Evolutionary conservation across 2,797 vertebrate genomes (phyloP).

Genomic region (Ceryle rudis): DNA sequence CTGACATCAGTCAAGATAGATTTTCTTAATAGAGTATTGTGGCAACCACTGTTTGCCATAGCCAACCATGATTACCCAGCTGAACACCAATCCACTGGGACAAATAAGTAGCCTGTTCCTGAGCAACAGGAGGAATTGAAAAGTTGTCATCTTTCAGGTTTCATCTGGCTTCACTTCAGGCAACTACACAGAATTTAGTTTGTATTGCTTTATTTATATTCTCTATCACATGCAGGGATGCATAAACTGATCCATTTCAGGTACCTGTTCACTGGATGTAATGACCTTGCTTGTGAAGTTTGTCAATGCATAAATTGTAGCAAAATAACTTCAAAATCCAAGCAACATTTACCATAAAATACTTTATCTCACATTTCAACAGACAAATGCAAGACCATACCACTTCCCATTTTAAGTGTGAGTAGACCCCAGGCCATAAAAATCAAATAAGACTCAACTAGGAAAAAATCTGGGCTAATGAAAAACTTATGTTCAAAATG

Average conservation of each 20-base stretch:
- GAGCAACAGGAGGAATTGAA: neutral
- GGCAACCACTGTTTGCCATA: neutral
- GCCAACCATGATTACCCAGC: neutral
- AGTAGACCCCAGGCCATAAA: neutral
- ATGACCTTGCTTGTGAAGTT: neutral
- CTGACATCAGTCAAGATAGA: accelerated
- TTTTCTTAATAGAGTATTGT: neutral
- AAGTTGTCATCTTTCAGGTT: neutral
- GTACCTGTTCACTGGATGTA: neutral
- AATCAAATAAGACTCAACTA: conserved; percentile 20
- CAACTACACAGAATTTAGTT: neutral
- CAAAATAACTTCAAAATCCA: neutral
- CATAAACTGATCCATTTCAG: neutral
- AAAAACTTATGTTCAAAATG: conserved; percentile 28
- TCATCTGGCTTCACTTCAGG: neutral
- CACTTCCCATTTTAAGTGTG: conserved; percentile 4
- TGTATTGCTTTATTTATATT: neutral
- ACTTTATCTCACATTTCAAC: neutral
- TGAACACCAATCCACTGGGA: accelerated
- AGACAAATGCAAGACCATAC: neutral
- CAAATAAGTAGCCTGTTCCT: neutral
- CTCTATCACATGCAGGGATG: neutral
- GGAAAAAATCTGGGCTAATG: conserved; percentile 20
- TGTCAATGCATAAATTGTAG: neutral
- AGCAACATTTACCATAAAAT: neutral